Evolutionary conservation across 2,888 invertebrate species (phyloP), one percentile per base, ranked within the genome.

Genomic region (Lasioglossum calceatum): DNA sequence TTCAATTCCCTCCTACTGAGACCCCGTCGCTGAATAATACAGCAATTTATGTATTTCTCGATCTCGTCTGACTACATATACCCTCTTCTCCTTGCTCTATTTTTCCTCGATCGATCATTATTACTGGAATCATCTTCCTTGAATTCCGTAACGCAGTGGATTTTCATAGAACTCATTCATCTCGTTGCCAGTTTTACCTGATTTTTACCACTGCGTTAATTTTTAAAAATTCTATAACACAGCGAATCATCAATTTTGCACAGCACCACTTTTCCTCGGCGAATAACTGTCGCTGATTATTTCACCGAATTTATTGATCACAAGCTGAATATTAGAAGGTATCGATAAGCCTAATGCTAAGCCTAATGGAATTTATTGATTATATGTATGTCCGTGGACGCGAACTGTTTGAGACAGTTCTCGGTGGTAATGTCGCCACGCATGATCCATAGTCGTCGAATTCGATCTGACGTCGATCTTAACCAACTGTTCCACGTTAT

Each of bases 401-500:
- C 32, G 61, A 61, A 61, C 27, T 61, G 61, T 61, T 61, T 61
- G 5, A 5, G 32, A 32, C 61, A 61, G 61, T 61, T 27, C 61
- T 61, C 61, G 14, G 12, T 27, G 61, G 61, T 27, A 27, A 61
- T 61, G 61, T 61, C 61, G 32, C 36, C 67, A 32, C 7, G 72
- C 7, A 27, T 27, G 44, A 44, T 72, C 42, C 42, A 44, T 27
- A 14, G 4, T 27, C 44, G 80, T 81, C 75, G 23, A 36, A 27
- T 67, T 50, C 47, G 39, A 50, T 67, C 58, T 23, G 39, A 75
- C 75, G 47, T 54, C 67, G 39, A 50, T 76, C 76, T 32, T 76
- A 32, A 27, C 47, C 70, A 54, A 50, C 54, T 58, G 76, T 44
- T 70, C 54, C 23, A n/a, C 67, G 42, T 77, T 78, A 73, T 82